phyloP scores from a whole-genome alignment of 2,797 vertebrate genomes.

The Furcifer pardalis region DNA sequence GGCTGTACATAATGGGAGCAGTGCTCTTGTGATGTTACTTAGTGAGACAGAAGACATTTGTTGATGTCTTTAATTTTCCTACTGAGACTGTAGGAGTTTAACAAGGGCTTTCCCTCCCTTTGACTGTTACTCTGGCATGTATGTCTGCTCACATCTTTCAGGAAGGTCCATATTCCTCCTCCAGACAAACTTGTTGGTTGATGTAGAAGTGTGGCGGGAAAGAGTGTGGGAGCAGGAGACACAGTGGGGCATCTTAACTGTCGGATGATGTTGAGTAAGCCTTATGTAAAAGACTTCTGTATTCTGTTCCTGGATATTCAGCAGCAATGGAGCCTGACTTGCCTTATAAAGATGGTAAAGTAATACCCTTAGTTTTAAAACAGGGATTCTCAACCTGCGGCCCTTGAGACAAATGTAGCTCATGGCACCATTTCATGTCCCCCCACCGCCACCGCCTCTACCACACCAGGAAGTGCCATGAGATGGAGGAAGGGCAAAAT shows the following conservation, averaged over 20 bases:
- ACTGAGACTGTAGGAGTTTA: slow-evolving; percentile 27
- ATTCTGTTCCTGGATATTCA: slow-evolving; percentile 15
- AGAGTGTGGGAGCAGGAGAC: background rate
- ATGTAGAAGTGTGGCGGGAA: background rate
- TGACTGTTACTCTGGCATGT: background rate
- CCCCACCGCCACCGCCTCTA: no score
- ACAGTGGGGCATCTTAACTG: background rate
- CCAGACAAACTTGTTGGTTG: slow-evolving; percentile 26
- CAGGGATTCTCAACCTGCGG: no score
- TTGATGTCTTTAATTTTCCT: background rate
- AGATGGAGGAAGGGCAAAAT: no score
- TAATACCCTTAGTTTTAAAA: background rate
- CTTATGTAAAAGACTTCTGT: background rate
- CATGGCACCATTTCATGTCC: no score
- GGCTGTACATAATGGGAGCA: slow-evolving; percentile 49
- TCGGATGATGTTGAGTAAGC: fast-evolving
- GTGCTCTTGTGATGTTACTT: slow-evolving; percentile 52
- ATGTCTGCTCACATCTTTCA: background rate
- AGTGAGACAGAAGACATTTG: slow-evolving; percentile 67
- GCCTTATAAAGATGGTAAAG: background rate
- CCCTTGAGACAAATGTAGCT: no score
- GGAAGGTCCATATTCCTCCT: slow-evolving; percentile 21
- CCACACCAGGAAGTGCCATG: no score
- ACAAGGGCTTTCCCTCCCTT: background rate
- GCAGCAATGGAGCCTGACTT: background rate